Percentiles rank a stretch among this genome's conserved stretches.
Conservation (phyloP, 2,797 vertebrate genomes). For the Spea hammondii region DNA sequence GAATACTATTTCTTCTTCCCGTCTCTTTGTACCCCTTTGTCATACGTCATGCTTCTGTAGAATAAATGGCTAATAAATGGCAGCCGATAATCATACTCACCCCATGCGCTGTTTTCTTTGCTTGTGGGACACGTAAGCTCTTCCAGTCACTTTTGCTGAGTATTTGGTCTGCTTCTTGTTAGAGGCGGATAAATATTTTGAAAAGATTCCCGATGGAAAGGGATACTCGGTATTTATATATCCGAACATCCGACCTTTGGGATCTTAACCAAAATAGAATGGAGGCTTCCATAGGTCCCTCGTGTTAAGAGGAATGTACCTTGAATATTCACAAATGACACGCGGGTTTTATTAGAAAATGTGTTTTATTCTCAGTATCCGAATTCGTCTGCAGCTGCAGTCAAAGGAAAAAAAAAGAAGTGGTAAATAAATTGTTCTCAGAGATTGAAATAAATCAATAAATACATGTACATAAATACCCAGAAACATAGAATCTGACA, state of each 20-base stretch:
- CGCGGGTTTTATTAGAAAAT: neutral
- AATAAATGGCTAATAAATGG: too few relatives aligned
- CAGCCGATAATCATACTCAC: too few relatives aligned
- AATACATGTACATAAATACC: too few relatives aligned
- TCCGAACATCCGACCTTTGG: conserved; percentile 34
- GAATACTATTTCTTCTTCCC: too few relatives aligned
- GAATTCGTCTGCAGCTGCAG: too few relatives aligned
- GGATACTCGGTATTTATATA: conserved; percentile 3
- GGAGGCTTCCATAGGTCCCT: conserved; percentile 16
- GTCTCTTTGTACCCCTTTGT: too few relatives aligned
- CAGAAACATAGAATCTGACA: too few relatives aligned
- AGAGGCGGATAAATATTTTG: conserved; percentile 35
- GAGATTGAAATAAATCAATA: too few relatives aligned
- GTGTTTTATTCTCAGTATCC: too few relatives aligned
- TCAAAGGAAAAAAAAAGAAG: too few relatives aligned
- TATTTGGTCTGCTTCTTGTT: neutral
- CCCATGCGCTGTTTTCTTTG: neutral
- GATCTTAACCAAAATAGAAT: conserved; percentile 6
- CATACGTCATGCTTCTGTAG: too few relatives aligned
- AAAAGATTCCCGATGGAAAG: conserved; percentile 18
- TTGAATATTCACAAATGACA: conserved; percentile 17
- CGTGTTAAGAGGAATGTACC: conserved; percentile 29
- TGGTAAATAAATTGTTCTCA: too few relatives aligned
- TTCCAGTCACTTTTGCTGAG: neutral
- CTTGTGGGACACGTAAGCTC: neutral